Conservation (phyloP, 2,113 vertebrate genomes). For the Odobenus rosmarus region DNA sequence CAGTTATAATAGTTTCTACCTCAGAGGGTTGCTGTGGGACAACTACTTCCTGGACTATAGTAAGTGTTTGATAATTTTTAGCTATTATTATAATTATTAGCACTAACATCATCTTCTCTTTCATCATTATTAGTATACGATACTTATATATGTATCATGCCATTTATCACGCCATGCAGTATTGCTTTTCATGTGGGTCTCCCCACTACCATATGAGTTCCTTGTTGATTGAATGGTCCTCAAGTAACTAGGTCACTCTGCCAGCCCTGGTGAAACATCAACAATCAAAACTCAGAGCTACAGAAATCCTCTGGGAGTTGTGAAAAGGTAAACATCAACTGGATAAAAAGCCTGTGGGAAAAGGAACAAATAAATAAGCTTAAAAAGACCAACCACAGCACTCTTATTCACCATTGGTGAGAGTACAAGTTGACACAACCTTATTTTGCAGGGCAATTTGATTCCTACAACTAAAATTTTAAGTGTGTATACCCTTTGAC, state of each 20-base stretch:
- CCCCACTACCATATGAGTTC: background rate
- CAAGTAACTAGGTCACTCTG: conserved; percentile 32
- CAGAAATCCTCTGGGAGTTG: conserved; percentile 2
- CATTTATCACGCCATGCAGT: background rate
- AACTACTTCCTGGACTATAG: background rate
- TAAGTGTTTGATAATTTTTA: background rate
- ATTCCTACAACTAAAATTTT: background rate
- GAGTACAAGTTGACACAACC: background rate
- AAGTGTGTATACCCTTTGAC: background rate
- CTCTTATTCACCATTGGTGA: background rate
- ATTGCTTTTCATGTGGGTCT: background rate
- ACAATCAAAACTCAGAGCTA: background rate
- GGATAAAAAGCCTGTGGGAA: background rate
- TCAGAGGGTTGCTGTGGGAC: background rate
- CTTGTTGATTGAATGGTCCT: background rate
- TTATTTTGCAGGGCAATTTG: background rate
- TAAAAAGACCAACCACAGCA: background rate
- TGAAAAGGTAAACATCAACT: conserved; percentile 18
- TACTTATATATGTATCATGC: background rate
- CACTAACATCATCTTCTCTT: background rate
- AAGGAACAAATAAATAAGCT: conserved; percentile 49
- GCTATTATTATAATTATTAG: background rate
- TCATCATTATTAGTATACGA: background rate
- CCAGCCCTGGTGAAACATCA: background rate
- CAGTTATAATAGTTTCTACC: background rate